Evolutionary conservation across 2,797 vertebrate species (phyloP), one percentile per base, ranked within the genome.

Genomic region (Enteromius radiatus): DNA sequence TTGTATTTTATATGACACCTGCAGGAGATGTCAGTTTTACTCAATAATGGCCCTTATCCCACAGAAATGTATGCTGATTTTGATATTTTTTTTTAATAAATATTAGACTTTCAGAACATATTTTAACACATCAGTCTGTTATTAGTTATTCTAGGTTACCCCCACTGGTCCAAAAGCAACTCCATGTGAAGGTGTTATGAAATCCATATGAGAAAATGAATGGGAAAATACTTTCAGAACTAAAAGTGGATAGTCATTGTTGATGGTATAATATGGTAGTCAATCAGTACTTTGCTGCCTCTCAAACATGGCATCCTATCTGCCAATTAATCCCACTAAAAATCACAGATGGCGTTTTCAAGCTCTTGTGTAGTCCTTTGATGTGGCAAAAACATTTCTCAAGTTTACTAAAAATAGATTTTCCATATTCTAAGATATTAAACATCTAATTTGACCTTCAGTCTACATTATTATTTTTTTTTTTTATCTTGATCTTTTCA

Each of bases 341-440:
- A 47, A 47, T 70, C 68, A 4, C 68, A 70, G 68, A 47, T 47
- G 43, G 41, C 15, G 28, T 70, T 47, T 28, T 70, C 43, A 70
- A 47, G 43, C 41, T 45, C 41, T 70, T 70, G 23, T 4, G 4
- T 70, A 28, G 68, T 47, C 8, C 8, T 70, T 28, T 28, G 5
- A 26, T 70, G 43, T 31, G 43, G 2, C 4, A 0, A 49, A 31
- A 31, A 11, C 8, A 71, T 71, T 71, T 71, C 31, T 31, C 17
- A 71, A 31, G 8, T 26, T 59, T 15, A 59, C n/a, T 61, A 11
- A 61, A 76, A 76, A 59, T 10, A 10, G 26, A 69, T 45, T 70
- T 70, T 47, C 23, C 23, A 47, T 47, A 70, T 28, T 4, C 26
- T 47, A 19, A 19, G 23, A 47, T 47, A 28, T 11, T 47, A 11